A percentile compares a stretch with the other conserved stretches of the same genome.
These are phyloP conservation scores for Hapalemur alaotrensis DNA, from an alignment of 2,797 vertebrate genomes.

Conservation along the genomic window DNA sequence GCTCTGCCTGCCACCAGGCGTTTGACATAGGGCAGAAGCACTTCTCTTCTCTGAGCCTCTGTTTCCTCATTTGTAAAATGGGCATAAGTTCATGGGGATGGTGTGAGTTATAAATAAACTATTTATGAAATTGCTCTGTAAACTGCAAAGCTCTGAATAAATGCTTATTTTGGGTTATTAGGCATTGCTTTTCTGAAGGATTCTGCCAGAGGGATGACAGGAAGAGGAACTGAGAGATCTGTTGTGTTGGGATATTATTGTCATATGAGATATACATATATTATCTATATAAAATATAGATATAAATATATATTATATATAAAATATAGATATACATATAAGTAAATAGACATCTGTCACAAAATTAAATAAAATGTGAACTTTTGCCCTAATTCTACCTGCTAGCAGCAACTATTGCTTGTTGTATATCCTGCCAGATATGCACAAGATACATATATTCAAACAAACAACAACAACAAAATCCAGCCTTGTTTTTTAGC, in stretches of 20 bases:
- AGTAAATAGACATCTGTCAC: not conserved
- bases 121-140: not conserved
- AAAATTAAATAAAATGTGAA: not conserved
- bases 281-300: not conserved
- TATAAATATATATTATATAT: not conserved
- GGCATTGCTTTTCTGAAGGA: not conserved
- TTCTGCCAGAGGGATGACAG: not conserved
- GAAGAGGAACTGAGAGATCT: not conserved
- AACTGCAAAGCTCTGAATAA: not conserved
- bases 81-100: not conserved
- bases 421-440: not conserved
- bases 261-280: not conserved
- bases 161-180: not conserved
- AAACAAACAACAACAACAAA: not conserved
- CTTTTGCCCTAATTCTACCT: not conserved
- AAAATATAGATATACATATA: not conserved
- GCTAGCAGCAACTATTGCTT: not conserved
- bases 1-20: not conserved
- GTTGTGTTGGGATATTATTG: not conserved
- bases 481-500: not conserved
- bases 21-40: not conserved
- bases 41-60: not conserved
- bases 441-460: not conserved
- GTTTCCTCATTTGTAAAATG: not conserved
- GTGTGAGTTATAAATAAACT: not conserved